Evolutionary conservation across 2,888 invertebrate genomes (phyloP), one percentile per base, ranked within the genome.

Genomic region (Branchinecta sandiegonensis): DNA sequence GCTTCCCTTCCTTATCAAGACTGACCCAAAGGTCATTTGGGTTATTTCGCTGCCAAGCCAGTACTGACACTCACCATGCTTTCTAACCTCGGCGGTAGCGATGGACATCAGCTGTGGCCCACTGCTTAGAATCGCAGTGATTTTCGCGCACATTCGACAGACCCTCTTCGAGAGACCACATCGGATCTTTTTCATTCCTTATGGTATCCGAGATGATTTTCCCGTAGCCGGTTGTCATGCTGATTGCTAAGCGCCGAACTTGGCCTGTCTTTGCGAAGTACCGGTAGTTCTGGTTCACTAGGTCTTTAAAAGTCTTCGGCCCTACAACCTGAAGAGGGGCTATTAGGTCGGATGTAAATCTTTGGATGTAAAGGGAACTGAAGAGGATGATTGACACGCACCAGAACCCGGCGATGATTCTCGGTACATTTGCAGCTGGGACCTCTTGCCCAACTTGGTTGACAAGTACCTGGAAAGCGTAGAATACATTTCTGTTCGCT

Each of bases 241-340:
- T 14, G 8, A 14, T 17, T 17, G 17, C 17, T 17, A n/a, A 56
- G 56, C 9, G n/a, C n/a, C 56, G 8, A 14, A 56, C 9, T 56
- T 56, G 56, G 17, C 56, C 56, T 56, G 56, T 56, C 17, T 56
- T 56, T 56, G 56, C n/a, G 56, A 56, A n/a, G 17, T 14, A 56
- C 17, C 17, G n/a, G 56, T 56, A 56, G n/a, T 9, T 9, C 17
- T 17, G n/a, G n/a, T 56, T 1, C 17, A 56, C 8, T 14, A 56
- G 56, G 17, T 56, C 56, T 17, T 56, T 56, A 1, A 7, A 14
- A 8, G 56, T 56, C 17, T 14, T 14, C 56, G 56, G 56, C 8
- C 56, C 56, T 56, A 56, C 56, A 8, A 56, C 10, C 9, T n/a
- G 56, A 56, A 56, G 8, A 14, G 56, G 56, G 56, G 56, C 56